Percentiles rank a stretch among this genome's conserved stretches.
Conservation (phyloP, 2,888 invertebrate genomes). For the Chrysotoxum bicinctum region DNA sequence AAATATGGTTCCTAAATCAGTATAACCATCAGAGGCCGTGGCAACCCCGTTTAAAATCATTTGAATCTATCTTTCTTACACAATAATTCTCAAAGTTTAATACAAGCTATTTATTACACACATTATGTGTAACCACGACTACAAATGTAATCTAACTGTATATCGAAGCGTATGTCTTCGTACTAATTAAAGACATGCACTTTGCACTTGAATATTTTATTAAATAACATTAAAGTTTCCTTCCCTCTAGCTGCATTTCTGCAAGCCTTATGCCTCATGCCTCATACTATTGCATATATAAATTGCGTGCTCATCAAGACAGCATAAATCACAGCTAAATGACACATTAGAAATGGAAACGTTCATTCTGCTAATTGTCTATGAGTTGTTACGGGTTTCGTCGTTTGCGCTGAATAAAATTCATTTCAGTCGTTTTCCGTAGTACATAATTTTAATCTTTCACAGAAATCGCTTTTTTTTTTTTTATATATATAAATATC, state of each 20-base stretch:
- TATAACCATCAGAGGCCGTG: background rate
- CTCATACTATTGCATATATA: background rate
- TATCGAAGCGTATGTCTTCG: slow-evolving; percentile 19
- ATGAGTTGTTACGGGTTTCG: slow-evolving; percentile 35
- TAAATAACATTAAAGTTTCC: slow-evolving; percentile 6
- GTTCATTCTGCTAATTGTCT: slow-evolving; percentile 57
- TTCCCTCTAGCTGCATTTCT: background rate
- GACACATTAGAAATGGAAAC: slow-evolving; percentile 57
- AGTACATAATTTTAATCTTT: slow-evolving; percentile 14
- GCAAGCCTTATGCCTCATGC: background rate
- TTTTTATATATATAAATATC: background rate
- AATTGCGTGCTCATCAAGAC: slow-evolving; percentile 45
- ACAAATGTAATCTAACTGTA: slow-evolving; percentile 21
- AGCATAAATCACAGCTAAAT: slow-evolving; percentile 53
- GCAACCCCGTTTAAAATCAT: background rate
- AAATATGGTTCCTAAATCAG: no score
- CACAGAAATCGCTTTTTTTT: slow-evolving; percentile 1
- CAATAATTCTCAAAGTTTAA: background rate
- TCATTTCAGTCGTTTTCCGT: slow-evolving; percentile 5
- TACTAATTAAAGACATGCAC: slow-evolving; percentile 54
- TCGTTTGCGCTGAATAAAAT: slow-evolving; percentile 4
- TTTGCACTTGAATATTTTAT: slow-evolving; percentile 52
- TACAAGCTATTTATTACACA: slow-evolving; percentile 12
- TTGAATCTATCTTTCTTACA: background rate
- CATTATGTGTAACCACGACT: slow-evolving; percentile 30